Evolutionary conservation across 1,140 invertebrate species (phyloP), one percentile per base, ranked within the genome.

Genomic region (Ceratitis capitata): DNA sequence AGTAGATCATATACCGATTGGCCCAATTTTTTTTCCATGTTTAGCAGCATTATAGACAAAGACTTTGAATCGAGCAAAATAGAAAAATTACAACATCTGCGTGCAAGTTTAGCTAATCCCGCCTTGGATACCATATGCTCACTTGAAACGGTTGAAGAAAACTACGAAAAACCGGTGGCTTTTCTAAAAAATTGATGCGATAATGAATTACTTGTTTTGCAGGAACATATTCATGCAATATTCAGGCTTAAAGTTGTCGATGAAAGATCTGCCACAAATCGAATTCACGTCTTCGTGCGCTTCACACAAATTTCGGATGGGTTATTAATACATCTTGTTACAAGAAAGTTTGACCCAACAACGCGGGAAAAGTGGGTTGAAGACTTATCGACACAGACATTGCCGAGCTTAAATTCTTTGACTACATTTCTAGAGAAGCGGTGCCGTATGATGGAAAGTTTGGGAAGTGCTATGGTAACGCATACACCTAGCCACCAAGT

Each of bases 171-270:
- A n/a, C n/a, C n/a, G n/a, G n/a, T n/a, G n/a, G 7, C 16, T 35
- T 42, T 85, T 45, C 45, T 85, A 58, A 42, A 82, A 58, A 78
- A 82, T 23, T 14, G 74, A 56, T 82, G 82, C 42, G 74, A 85
- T 29, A 85, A 85, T 14, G 82, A 82, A 58, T 29, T 45, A 58
- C 32, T 85, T 56, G 61, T 82, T 82, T 85, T 85, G 39, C 84
- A 85, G 51, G 69, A 69, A n/a, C 84, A 85, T 74, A 85, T 82
- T 19, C 56, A 51, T 61, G 84, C 42, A 26, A 84, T 84, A 16
- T 69, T 84, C 58, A 23, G 58, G 6, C 14, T 84, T 4, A 64
- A 69, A 12, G 23, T 1, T 49, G 58, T 84, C 32, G 84, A 69
- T 14, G 45, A 64, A 26, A 26, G 29, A 29, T 64, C 56, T 23